These are phyloP conservation scores for Cataglyphis cursor DNA, from an alignment of 2,888 invertebrate species.

Conservation along the genomic window DNA sequence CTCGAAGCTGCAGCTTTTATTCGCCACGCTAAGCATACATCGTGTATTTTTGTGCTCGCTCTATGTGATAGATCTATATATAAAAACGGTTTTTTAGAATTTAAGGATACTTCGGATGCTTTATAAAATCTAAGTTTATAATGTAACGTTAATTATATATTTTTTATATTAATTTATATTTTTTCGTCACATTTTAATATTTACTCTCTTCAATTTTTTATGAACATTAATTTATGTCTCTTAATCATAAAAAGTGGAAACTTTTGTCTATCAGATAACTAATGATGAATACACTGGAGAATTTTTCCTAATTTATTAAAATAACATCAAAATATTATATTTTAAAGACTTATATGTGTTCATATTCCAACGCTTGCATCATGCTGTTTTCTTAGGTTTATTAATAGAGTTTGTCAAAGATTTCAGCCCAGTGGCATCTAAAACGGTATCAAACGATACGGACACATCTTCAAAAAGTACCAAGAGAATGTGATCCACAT, in stretches of 20 bases:
- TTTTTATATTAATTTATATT: not conserved
- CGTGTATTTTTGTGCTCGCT: not conserved
- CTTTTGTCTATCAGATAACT: not conserved
- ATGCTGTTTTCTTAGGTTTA: not conserved
- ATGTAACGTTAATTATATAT: not conserved
- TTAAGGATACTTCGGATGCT: not conserved
- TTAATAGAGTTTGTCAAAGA: not conserved
- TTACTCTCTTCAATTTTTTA: not conserved
- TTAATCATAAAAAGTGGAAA: not conserved
- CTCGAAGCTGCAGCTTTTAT: constrained; percentile 23
- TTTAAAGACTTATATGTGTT: not conserved
- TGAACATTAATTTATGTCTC: not conserved
- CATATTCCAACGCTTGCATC: not conserved
- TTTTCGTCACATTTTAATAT: no score
- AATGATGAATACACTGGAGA: not conserved
- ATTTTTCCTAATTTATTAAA: not conserved
- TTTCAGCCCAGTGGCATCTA: constrained; percentile 1
- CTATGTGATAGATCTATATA: constrained; percentile 7
- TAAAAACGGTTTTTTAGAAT: not conserved
- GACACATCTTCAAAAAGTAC: constrained; percentile 17
- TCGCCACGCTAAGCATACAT: not conserved
- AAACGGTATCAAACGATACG: constrained; percentile 14
- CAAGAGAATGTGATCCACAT: constrained; percentile 32
- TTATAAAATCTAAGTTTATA: not conserved
- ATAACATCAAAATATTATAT: constrained; percentile 15